These are phyloP conservation scores for Malurus splendens DNA, from an alignment of 2,797 vertebrate genomes.

Conservation along the genomic window DNA sequence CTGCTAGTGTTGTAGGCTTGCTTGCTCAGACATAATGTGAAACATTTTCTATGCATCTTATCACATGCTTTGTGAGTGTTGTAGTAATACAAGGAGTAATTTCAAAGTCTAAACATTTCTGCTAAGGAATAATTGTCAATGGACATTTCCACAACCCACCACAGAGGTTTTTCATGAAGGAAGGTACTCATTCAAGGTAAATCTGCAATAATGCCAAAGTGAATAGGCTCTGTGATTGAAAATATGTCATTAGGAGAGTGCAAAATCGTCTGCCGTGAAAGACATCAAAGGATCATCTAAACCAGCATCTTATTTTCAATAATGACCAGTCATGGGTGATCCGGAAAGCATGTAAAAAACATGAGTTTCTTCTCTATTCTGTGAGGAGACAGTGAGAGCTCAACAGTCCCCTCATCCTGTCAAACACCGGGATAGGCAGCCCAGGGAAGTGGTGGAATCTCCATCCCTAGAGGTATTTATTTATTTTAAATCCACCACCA, in stretches of 20 bases:
- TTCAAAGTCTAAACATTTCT: slow-evolving; percentile 50
- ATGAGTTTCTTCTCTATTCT: background rate
- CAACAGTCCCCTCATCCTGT: background rate
- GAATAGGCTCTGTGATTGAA: background rate
- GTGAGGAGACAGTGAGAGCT: background rate
- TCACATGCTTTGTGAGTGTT: slow-evolving; percentile 28
- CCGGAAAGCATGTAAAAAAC: background rate
- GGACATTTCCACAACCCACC: background rate
- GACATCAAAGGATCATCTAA: background rate
- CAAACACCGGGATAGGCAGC: background rate
- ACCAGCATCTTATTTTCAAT: background rate
- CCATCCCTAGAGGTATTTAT: background rate
- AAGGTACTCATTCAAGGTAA: background rate
- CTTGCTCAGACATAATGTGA: slow-evolving; percentile 28
- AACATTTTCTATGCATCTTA: slow-evolving; percentile 18
- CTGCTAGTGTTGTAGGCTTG: slow-evolving; percentile 3
- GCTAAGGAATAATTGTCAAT: slow-evolving; percentile 2
- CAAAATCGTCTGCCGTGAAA: background rate
- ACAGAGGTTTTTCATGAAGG: background rate
- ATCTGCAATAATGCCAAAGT: background rate
- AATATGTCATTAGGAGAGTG: background rate
- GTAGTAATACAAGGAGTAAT: slow-evolving; percentile 18
- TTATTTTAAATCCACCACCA: background rate
- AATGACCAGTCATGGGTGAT: background rate
- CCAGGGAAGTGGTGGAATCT: background rate